Evolutionary conservation across 30 jellyfish, hydroid and myxozoan genomes (phyloP).

Genomic region (Haliclystus octoradiatus): DNA sequence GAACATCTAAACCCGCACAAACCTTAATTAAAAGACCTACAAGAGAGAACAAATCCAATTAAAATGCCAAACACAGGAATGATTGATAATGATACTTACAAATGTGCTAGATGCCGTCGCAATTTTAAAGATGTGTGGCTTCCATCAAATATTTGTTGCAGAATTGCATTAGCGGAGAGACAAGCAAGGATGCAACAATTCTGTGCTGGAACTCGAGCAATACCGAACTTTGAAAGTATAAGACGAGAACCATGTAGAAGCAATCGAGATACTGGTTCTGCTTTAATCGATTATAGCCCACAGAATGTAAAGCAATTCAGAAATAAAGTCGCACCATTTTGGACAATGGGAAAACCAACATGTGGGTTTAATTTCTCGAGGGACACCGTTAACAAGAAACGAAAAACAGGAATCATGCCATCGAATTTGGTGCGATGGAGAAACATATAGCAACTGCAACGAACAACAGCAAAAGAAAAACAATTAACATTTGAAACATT

Average conservation of each 20-base stretch:
- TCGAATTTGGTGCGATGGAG: conserved; percentile 83
- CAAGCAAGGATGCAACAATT: background rate
- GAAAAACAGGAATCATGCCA: conserved; percentile 67
- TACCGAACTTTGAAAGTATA: background rate
- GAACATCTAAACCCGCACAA: no score
- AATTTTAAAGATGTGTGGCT: background rate
- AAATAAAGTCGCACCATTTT: conserved; percentile 84
- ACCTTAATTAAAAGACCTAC: no score
- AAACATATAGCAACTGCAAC: conserved; percentile 7
- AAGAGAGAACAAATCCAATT: no score
- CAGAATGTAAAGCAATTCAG: conserved; percentile 3
- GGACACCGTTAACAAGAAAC: conserved; percentile 56
- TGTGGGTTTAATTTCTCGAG: conserved; percentile 85
- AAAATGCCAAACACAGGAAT: background rate
- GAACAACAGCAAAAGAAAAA: background rate
- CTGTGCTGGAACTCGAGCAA: background rate
- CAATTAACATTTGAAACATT: background rate
- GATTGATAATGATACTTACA: background rate
- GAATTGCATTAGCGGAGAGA: background rate
- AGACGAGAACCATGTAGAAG: background rate
- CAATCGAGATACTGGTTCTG: background rate
- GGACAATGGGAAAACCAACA: conserved; percentile 80
- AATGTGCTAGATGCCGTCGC: background rate
- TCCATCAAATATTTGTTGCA: background rate
- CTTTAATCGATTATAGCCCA: background rate